Percentiles rank a stretch among this genome's conserved stretches.
Conservation (phyloP, 2,797 vertebrate species). For the Semotilus atromaculatus region DNA sequence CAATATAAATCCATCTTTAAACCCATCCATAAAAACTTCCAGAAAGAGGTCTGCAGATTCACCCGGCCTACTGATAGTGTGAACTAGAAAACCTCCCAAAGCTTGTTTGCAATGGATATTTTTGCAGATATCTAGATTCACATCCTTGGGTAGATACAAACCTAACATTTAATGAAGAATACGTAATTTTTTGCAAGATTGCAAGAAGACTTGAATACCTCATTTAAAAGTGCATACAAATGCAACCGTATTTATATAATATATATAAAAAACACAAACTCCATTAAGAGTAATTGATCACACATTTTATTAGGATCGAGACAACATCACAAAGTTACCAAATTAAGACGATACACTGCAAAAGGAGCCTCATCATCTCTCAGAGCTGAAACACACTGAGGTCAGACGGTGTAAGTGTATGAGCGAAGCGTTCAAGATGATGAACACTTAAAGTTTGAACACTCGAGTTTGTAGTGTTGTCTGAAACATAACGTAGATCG, state of each 20-base stretch:
- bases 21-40: not conserved
- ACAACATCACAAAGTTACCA: conserved; percentile 86
- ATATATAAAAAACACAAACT: conserved; percentile 2
- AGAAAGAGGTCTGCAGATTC: not conserved
- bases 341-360: conserved; percentile 83
- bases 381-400: conserved; percentile 48
- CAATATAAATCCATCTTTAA: not conserved
- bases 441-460: not conserved
- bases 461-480: conserved; percentile 49
- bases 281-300: conserved; percentile 31
- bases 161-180: not conserved
- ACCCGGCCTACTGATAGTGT: not conserved
- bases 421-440: conserved; percentile 6
- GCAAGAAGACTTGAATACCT: not conserved
- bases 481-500: not conserved
- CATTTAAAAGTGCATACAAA: not conserved
- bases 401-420: conserved; percentile 12
- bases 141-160: not conserved
- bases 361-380: conserved; percentile 73
- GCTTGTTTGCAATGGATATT: not conserved
- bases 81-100: not conserved
- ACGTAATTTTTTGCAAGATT: not conserved
- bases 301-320: conserved; percentile 86
- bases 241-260: not conserved
- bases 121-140: not conserved